Percentiles rank a stretch among this genome's conserved stretches.
phyloP scores from a whole-genome alignment of 2,113 vertebrate species.

The Ctenodactylus gundi region DNA sequence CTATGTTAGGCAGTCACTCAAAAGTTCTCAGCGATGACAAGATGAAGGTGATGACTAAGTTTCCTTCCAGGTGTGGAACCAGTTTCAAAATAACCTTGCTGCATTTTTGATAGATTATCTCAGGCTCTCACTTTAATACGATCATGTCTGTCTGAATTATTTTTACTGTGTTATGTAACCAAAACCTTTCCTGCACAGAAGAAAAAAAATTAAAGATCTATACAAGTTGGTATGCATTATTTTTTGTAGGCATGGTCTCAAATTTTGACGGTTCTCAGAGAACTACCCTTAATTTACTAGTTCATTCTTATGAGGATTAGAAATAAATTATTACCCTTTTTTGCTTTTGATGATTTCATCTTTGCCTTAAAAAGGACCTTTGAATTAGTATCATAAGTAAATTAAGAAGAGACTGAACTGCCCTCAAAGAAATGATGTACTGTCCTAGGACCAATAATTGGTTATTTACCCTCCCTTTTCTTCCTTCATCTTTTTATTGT shows the following conservation, averaged over 20 bases:
- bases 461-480: neutral
- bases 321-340: neutral
- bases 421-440: neutral
- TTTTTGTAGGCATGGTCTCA: neutral
- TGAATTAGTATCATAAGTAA: neutral
- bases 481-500: neutral
- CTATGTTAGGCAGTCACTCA: neutral
- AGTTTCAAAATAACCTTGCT: neutral
- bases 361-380: neutral
- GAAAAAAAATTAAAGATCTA: neutral
- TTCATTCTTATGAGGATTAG: neutral
- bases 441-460: neutral
- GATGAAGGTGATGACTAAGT: neutral
- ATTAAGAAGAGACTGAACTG: neutral
- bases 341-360: neutral
- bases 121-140: neutral
- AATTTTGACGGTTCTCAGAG: neutral
- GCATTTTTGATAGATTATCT: constrained; percentile 36
- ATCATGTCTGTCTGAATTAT: constrained; percentile 47
- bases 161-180: constrained; percentile 44
- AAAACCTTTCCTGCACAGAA: neutral
- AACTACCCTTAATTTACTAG: neutral
- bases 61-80: constrained; percentile 11
- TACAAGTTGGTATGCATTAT: neutral
- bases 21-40: neutral